Percentiles rank a stretch among this genome's conserved stretches.
Conservation (phyloP, 30 jellyfish, hydroid and myxozoan species). For the Rhopilema esculentum region DNA sequence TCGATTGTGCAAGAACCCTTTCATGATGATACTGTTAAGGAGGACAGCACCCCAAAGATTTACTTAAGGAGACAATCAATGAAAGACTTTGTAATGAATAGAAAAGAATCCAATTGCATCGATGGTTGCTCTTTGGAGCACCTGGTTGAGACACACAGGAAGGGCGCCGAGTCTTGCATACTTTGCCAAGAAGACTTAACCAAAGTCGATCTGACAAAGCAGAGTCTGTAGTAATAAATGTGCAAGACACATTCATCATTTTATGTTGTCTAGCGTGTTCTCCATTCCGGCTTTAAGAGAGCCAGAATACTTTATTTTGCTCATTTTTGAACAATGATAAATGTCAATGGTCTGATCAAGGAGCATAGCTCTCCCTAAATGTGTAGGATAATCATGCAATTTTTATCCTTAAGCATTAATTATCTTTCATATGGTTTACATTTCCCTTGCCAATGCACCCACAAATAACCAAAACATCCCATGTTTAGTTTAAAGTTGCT, state of each 20-base stretch:
- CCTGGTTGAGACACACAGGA: constrained; percentile 55
- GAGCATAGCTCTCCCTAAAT: background rate
- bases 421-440: background rate
- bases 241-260: too few species aligned
- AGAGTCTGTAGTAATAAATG: background rate
- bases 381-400: background rate
- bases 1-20: constrained; percentile 18
- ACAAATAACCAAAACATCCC: too few species aligned
- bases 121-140: constrained; percentile 70
- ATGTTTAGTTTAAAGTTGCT: too few species aligned
- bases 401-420: background rate
- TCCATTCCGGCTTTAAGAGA: background rate
- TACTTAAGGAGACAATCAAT: constrained; percentile 40
- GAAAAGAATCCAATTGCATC: constrained; percentile 50
- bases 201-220: background rate
- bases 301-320: background rate
- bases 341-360: background rate
- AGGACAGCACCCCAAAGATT: constrained; percentile 8
- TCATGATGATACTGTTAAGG: background rate
- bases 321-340: background rate
- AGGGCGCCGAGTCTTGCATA: constrained; percentile 65
- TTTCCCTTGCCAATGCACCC: too few species aligned
- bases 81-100: constrained; percentile 35
- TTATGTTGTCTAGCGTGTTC: background rate
- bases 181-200: constrained; percentile 63